Base-by-base conservation (phyloP, 2,888 invertebrate genomes). In the Tinea semifulvella region DNA sequence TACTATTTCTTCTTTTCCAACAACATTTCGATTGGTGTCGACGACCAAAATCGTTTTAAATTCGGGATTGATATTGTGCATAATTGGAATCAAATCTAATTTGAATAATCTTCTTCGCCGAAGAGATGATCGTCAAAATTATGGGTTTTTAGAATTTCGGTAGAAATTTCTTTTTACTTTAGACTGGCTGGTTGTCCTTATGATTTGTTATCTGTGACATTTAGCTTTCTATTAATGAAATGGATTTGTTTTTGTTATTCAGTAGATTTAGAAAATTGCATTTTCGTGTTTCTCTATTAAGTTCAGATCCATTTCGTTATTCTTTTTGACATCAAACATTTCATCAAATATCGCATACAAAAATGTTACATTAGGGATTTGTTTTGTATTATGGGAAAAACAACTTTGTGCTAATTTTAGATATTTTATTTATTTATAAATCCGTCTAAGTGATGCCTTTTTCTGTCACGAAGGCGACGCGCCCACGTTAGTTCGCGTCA, bases 401-500 rank as follows among this genome's bases (percentile, higher is more conserved):
- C 4, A 14, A 18, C 18, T 17, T 17, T 17, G n/a, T 38, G 19
- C 18, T 38, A 17, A n/a, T 31, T 13, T 27, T 27, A 11, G 27
- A 11, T 31, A 31, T 13, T 31, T 14, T 14, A 13, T 13, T 13
- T 2, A 31, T 13, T 40, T n/a, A 8, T 31, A 5, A 40, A 40
- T 22, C 19, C 2, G 22, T 40, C 18, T 40, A 39, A 39, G 11
- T 27, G 27, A 10, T n/a, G 10, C 11, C n/a, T 27, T 27, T 69
- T 68, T 69, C 67, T 73, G 65, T 71, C 66, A 67, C 58, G 53
- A 87, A 88, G 90, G 87, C 85, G 90, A 90, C 81, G 88, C 88
- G 75, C 90, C 94, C 65, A 94, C 94, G 71, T 83, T 88, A 82
- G 96, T 96, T 69, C 82, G 84, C 73, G 94, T 96, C 87, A 96